Base-by-base conservation (phyloP, 2,113 vertebrate genomes). In the Penelope pileata region DNA sequence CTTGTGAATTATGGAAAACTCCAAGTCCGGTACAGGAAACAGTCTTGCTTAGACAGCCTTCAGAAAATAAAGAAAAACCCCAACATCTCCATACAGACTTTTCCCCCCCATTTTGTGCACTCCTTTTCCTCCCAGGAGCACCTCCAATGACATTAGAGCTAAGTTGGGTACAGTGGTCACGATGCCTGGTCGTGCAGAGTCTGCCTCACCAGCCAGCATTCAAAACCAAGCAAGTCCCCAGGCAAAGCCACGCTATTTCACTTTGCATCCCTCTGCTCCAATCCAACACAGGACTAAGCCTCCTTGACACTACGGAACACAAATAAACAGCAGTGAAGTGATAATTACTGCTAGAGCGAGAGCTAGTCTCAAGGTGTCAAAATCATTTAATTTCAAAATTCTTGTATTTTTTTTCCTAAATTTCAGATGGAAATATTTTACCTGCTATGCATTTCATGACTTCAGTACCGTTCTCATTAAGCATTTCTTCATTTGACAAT, bases 1-100 rank as follows among this genome's bases (percentile, higher is more conserved):
- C 54, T 88, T 53, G 70, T 68, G 94, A 92, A 12, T 27, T 94
- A 72, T 2, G 0, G 84, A 94, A 67, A 85, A 88, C 62, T 90
- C 89, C 21, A 81, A 66, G 92, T 83, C 94, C 91, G 24, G 88
- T 83, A 70, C 3, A 17, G 89, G 76, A 91, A 96, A 36, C 59
- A 70, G 53, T 34, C 21, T 10, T 43, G 36, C 48, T 81, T 77
- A 73, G 63, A 76, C 50, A 43, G 77, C 75, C 88, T 96, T 89
- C 34, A 6, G 63, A 86, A 93, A 92, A 95, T 36, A 86, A 32
- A 48, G 29, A 47, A 56, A 82, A 74, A 75, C 8, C 45, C 81
- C 11, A 1, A 21, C 16, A 1, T 59, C 60, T 80, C 68, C 76
- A 67, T 64, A 24, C 5, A 75, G 22, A n/a, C 16, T 3, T 60